These are phyloP conservation scores for Rhinopomastus cyanomelas DNA, from an alignment of 2,113 vertebrate species.

Conservation along the genomic window DNA sequence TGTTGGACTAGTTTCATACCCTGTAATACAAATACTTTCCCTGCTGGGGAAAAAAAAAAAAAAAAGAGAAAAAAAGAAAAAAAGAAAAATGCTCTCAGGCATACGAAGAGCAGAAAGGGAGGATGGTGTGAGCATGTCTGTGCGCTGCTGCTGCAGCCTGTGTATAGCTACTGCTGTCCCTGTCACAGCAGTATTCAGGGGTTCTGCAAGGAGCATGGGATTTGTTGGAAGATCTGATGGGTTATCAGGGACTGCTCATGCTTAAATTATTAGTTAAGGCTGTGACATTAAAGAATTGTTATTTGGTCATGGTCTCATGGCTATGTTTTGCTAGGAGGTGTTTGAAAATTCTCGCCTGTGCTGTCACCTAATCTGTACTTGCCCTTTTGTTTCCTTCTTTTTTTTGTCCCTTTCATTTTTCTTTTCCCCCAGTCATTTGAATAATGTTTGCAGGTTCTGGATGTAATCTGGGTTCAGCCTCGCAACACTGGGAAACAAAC, in stretches of 20 bases:
- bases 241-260: slow-evolving; percentile 43
- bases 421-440: slow-evolving; percentile 35
- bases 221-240: slow-evolving; percentile 15
- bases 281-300: slow-evolving; percentile 46
- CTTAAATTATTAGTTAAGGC: slow-evolving; percentile 59
- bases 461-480: slow-evolving; percentile 36
- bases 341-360: slow-evolving; percentile 47
- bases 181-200: not conserved
- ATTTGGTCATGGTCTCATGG: slow-evolving; percentile 37
- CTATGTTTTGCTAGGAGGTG: slow-evolving; percentile 51
- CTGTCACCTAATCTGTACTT: slow-evolving; percentile 59
- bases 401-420: slow-evolving; percentile 8
- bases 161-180: not conserved
- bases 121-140: not conserved
- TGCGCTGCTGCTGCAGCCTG: not conserved
- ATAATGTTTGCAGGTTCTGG: slow-evolving; percentile 34
- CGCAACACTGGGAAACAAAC: slow-evolving; percentile 49
- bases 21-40: slow-evolving; percentile 69
- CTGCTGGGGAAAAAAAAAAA: slow-evolving; percentile 30
- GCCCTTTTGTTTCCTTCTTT: slow-evolving; percentile 51
- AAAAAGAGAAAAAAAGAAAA: not conserved
- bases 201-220: not conserved
- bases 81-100: slow-evolving; percentile 28
- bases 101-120: not conserved
- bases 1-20: slow-evolving; percentile 68